Percentiles rank a stretch among this genome's conserved stretches.
Conservation (phyloP, 2,888 invertebrate genomes). For the Drosophila recens region DNA sequence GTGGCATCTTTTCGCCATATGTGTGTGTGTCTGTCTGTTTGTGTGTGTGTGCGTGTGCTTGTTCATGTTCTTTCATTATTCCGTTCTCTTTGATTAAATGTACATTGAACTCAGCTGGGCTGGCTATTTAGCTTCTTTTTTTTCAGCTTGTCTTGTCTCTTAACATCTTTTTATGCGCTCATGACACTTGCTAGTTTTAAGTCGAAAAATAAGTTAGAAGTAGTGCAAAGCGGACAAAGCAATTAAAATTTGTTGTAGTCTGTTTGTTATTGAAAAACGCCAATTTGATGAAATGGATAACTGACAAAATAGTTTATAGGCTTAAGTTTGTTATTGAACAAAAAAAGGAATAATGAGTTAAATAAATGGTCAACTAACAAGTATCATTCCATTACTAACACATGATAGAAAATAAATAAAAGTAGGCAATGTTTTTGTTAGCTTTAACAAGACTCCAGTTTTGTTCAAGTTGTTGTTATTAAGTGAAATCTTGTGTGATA, state of each 20-base stretch:
- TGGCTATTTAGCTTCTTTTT: slow-evolving; percentile 33
- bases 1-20: slow-evolving; percentile 49
- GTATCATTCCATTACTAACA: slow-evolving; percentile 1
- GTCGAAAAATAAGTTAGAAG: neutral
- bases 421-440: slow-evolving; percentile 41
- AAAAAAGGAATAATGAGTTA: neutral
- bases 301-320: neutral
- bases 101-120: slow-evolving; percentile 72
- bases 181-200: slow-evolving; percentile 14
- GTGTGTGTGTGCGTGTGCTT: slow-evolving; percentile 22
- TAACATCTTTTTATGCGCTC: slow-evolving; percentile 5
- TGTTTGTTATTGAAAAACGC: neutral
- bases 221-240: neutral
- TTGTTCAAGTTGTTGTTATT: slow-evolving; percentile 40
- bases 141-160: slow-evolving; percentile 21
- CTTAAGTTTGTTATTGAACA: too few relatives aligned
- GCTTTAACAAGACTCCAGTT: slow-evolving; percentile 22
- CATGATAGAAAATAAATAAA: neutral
- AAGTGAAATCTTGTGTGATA: slow-evolving; percentile 48
- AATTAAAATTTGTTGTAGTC: neutral
- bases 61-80: slow-evolving; percentile 66
- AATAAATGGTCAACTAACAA: slow-evolving; percentile 3
- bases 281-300: neutral
- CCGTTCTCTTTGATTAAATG: slow-evolving; percentile 75
- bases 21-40: slow-evolving; percentile 14